Percentiles rank a stretch among this genome's conserved stretches.
Conservation (phyloP, 2,888 invertebrate species). For the Steinernema hermaphroditum region DNA sequence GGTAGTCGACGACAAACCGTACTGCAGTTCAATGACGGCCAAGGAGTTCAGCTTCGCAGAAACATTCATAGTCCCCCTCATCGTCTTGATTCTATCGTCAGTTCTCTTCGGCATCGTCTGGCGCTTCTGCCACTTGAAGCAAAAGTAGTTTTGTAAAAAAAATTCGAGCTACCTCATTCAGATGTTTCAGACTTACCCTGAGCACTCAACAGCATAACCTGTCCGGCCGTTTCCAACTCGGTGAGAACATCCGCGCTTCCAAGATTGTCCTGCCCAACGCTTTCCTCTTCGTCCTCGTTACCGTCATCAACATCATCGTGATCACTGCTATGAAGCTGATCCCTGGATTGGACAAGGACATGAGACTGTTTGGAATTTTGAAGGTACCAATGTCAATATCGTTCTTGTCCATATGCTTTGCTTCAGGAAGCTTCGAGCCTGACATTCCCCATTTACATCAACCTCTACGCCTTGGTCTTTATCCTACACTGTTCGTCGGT, state of each 20-base stretch:
- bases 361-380: conserved; percentile 5
- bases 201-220: conserved; percentile 1
- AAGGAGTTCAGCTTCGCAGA: not conserved
- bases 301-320: not conserved
- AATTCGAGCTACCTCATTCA: not conserved
- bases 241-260: conserved; percentile 15
- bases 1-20: not conserved
- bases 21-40: conserved; percentile 15
- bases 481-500: not conserved
- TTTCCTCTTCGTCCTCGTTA: not conserved
- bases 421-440: conserved; percentile 5
- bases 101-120: not conserved
- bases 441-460: not conserved
- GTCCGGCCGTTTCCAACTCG: conserved; percentile 14
- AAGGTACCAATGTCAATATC: not conserved
- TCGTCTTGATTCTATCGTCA: not conserved
- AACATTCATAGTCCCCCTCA: not conserved
- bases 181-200: not conserved
- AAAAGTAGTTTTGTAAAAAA: not conserved
- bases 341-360: not conserved
- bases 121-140: not conserved
- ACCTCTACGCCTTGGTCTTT: not conserved
- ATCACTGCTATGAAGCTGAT: not conserved
- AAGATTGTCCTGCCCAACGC: conserved; percentile 3
- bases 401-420: not conserved